Base-by-base conservation (phyloP, 2,113 vertebrate species). In the Leptocoma aspasia region DNA sequence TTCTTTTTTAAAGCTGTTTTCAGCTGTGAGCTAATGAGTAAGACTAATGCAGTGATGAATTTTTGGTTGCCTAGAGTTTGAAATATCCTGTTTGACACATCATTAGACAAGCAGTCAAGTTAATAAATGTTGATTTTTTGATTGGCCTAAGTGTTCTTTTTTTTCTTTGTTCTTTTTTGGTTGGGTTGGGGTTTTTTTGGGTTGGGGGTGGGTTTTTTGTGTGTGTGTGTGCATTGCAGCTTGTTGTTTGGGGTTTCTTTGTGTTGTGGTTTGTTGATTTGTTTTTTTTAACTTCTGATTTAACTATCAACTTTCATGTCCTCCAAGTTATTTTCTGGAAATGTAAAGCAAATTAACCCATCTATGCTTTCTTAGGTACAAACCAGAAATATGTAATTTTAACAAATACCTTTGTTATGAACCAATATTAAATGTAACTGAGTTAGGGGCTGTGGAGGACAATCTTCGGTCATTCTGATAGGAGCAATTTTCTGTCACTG, bases 1-100 rank as follows among this genome's bases (percentile, higher is more conserved):
- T 94, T 79, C 78, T 89, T 92, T 91, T 94, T 89, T 69, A 92
- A 94, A 95, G 83, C 86, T 79, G 77, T 95, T 89, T 91, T 96
- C 77, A 86, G 44, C 87, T 95, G 78, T 80, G 54, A 83, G 68
- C 85, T 82, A 83, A 82, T 91, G 90, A 91, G 82, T 63, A 56
- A 93, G 85, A 63, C 82, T 85, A 91, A 86, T 52, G 35, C 47
- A 90, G 70, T 73, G 70, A 45, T 96, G 75, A 76, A 81, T 86
- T 94, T 95, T 94, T 82, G 82, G 42, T 76, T 92, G 70, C 54
- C 52, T 90, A 65, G 60, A 56, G 19, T 95, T 94, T 65, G 87
- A 90, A 90, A 61, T 95, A 61, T 0, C 47, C 59, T 44, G 7
- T 86, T 65, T 53, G 71, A 80, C 68, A 64, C 45, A 87, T 19